phyloP scores from a whole-genome alignment of 2,888 invertebrate species.

The Agrochola lychnidis region DNA sequence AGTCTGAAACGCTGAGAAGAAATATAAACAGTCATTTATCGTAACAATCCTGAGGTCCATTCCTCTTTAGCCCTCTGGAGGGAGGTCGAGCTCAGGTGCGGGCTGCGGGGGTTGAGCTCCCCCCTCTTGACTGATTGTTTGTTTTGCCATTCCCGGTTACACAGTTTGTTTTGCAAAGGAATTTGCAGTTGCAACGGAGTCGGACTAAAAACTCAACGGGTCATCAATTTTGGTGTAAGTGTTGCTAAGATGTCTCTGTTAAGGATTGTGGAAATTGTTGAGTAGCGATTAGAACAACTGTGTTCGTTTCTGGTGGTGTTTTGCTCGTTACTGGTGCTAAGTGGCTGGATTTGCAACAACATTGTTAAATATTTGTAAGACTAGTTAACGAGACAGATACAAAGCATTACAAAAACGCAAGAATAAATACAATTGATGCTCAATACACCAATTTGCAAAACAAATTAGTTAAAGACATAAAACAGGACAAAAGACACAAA shows the following conservation, averaged over 20 bases:
- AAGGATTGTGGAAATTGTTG: conserved; percentile 46
- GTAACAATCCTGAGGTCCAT: conserved; percentile 79
- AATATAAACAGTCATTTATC: conserved; percentile 88
- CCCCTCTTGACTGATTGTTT: conserved; percentile 85
- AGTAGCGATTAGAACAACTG: conserved; percentile 28
- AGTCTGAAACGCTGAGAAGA: conserved; percentile 75
- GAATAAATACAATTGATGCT: not conserved
- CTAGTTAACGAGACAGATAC: not conserved
- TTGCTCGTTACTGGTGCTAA: conserved; percentile 36
- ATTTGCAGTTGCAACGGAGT: conserved; percentile 78
- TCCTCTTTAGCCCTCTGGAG: conserved; percentile 70
- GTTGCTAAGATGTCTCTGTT: conserved; percentile 57
- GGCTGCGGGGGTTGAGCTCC: conserved; percentile 62
- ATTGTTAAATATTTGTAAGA: not conserved
- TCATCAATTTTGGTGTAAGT: conserved; percentile 66
- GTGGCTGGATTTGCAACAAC: conserved; percentile 24
- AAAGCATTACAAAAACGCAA: not conserved
- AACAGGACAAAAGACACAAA: conserved; percentile 14
- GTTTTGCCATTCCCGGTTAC: conserved; percentile 76
- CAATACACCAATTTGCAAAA: not conserved
- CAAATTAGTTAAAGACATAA: conserved; percentile 3
- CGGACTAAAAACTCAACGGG: conserved; percentile 65
- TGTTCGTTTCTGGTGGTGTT: conserved; percentile 24
- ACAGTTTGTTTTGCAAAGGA: conserved; percentile 76
- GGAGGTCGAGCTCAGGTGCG: conserved; percentile 80